Evolutionary conservation across 2,797 vertebrate genomes (phyloP).

Genomic region (Propithecus deckenii): DNA sequence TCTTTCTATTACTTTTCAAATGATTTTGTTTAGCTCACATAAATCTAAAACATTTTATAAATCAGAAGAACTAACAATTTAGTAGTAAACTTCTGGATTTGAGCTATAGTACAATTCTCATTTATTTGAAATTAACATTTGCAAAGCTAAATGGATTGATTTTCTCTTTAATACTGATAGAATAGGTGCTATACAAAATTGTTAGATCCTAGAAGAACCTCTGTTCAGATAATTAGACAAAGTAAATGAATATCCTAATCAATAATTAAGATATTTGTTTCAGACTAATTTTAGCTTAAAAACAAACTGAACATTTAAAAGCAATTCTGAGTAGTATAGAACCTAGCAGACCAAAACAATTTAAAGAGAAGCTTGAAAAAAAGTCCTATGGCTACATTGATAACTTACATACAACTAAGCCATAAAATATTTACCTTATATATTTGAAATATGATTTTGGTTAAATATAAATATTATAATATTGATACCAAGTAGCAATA

Average conservation of each 20-base stretch:
- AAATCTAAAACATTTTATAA: constrained; percentile 14
- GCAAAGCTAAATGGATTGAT: not conserved
- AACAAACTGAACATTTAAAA: not conserved
- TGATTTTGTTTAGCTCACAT: not conserved
- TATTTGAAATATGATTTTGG: not conserved
- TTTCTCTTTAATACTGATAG: not conserved
- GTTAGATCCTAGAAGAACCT: not conserved
- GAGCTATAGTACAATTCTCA: not conserved
- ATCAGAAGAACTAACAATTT: not conserved
- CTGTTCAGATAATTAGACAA: not conserved
- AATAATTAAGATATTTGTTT: constrained; percentile 8
- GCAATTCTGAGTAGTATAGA: not conserved
- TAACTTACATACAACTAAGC: not conserved
- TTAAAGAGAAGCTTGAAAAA: not conserved
- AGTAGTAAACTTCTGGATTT: not conserved
- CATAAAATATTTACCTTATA: constrained; percentile 11
- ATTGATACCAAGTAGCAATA: not conserved
- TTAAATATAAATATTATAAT: not conserved
- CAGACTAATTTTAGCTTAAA: not conserved
- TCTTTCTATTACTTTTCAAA: not conserved
- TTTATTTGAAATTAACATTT: constrained; percentile 8
- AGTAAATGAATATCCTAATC: not conserved
- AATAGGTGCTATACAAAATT: not conserved
- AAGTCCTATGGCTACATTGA: not conserved
- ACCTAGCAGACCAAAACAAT: not conserved